These are phyloP conservation scores for Thamnophis elegans DNA, from an alignment of 2,797 vertebrate genomes.

Conservation along the genomic window DNA sequence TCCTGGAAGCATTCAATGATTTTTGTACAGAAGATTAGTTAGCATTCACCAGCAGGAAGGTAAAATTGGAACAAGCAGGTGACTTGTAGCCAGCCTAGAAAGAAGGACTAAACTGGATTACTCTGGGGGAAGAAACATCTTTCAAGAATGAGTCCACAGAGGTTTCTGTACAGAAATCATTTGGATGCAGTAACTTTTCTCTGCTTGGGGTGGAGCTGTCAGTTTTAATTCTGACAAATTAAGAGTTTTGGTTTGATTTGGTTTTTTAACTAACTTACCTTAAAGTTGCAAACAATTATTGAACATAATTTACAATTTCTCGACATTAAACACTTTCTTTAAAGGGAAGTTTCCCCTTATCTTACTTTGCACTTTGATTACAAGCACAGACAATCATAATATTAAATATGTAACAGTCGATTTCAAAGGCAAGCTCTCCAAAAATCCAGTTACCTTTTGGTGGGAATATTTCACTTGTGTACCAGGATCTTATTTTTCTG, in stretches of 20 bases:
- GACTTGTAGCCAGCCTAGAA: background rate
- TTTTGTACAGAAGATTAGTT: background rate
- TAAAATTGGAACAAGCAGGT: background rate
- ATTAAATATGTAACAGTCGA: background rate
- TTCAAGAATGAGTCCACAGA: background rate
- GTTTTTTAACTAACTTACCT: background rate
- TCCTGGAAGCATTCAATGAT: background rate
- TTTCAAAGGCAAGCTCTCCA: background rate
- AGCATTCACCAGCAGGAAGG: background rate
- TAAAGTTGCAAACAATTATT: background rate
- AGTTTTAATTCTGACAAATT: background rate
- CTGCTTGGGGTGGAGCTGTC: background rate
- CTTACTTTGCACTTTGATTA: background rate
- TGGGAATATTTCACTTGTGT: conserved; percentile 4
- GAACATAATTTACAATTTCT: background rate
- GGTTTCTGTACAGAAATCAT: background rate
- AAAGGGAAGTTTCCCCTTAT: background rate
- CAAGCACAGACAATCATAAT: background rate
- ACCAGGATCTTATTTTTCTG: background rate
- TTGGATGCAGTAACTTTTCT: background rate
- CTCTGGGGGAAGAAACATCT: background rate
- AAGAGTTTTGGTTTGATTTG: background rate
- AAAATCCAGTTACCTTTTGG: background rate
- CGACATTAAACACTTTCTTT: background rate
- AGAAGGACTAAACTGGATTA: background rate